Percentiles rank a stretch among this genome's conserved stretches.
Evolutionary conservation across 2,888 invertebrate genomes (phyloP).

Genomic region (Cinara cedri): DNA sequence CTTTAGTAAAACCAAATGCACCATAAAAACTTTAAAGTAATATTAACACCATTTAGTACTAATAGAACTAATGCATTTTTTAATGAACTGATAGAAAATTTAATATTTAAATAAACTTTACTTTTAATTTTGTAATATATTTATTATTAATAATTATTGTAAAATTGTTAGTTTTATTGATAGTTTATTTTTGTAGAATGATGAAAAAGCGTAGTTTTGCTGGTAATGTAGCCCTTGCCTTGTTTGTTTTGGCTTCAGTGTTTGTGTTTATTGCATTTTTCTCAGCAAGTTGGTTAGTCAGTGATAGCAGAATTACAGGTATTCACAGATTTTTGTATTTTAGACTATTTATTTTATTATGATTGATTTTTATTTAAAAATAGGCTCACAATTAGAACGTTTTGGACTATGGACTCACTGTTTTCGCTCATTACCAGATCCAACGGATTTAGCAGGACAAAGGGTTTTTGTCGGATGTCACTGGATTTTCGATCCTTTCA

Average conservation of each 20-base stretch:
- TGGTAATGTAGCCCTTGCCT: conserved; percentile 82
- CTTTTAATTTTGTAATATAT: background rate
- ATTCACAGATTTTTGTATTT: conserved; percentile 24
- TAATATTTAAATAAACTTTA: no score
- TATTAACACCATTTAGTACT: no score
- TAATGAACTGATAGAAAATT: no score
- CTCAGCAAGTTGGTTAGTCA: conserved; percentile 93
- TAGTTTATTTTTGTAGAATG: conserved; percentile 57
- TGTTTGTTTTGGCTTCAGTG: conserved; percentile 81
- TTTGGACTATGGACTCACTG: conserved; percentile 95
- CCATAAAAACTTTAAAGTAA: no score
- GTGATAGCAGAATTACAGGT: conserved; percentile 81
- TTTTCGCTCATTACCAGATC: conserved; percentile 87
- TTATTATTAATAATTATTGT: no score
- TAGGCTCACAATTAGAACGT: conserved; percentile 82
- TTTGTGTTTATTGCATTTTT: conserved; percentile 87
- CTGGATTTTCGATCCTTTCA: conserved; percentile 95
- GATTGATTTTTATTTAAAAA: background rate
- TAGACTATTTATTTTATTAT: background rate
- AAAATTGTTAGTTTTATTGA: background rate
- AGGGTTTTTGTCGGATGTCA: conserved; percentile 95
- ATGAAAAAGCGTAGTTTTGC: conserved; percentile 80
- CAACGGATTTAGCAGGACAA: conserved; percentile 77
- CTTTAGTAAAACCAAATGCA: no score
- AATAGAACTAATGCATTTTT: no score